Percentiles rank a stretch among this genome's conserved stretches.
phyloP scores from a whole-genome alignment of 2,888 invertebrate genomes.

The Drepanosiphum platanoidis region DNA sequence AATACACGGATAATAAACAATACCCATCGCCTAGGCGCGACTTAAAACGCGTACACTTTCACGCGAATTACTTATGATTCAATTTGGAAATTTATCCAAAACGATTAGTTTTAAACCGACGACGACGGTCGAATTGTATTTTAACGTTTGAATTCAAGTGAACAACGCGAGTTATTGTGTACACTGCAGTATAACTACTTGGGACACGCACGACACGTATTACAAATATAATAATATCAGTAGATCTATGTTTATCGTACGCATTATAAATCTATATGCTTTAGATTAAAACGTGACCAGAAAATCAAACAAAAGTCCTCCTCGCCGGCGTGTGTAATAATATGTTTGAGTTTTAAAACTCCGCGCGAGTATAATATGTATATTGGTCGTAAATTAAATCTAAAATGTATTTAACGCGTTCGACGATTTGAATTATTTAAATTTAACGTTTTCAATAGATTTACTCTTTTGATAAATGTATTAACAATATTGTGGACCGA shows the following conservation, averaged over 20 bases:
- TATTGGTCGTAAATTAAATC: background rate
- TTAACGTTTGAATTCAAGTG: background rate
- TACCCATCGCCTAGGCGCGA: background rate
- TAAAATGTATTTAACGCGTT: background rate
- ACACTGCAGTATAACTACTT: background rate
- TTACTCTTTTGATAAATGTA: no score
- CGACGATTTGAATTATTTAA: no score
- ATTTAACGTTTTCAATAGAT: no score
- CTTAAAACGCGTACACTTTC: background rate
- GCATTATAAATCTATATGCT: background rate
- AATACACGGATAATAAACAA: background rate
- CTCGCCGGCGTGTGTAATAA: no score
- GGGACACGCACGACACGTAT: conserved; percentile 2
- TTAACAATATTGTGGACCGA: no score
- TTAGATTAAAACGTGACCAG: conserved; percentile 35
- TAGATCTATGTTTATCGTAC: background rate
- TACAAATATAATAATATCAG: background rate
- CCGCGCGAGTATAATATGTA: no score
- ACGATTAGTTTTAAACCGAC: background rate
- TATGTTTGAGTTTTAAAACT: background rate
- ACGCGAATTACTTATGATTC: background rate
- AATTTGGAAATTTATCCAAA: background rate
- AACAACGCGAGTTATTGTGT: background rate
- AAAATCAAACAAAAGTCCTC: background rate
- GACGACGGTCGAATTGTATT: no score